Base-by-base conservation (phyloP, 2,797 vertebrate genomes). In the Centropyge bicolor region DNA sequence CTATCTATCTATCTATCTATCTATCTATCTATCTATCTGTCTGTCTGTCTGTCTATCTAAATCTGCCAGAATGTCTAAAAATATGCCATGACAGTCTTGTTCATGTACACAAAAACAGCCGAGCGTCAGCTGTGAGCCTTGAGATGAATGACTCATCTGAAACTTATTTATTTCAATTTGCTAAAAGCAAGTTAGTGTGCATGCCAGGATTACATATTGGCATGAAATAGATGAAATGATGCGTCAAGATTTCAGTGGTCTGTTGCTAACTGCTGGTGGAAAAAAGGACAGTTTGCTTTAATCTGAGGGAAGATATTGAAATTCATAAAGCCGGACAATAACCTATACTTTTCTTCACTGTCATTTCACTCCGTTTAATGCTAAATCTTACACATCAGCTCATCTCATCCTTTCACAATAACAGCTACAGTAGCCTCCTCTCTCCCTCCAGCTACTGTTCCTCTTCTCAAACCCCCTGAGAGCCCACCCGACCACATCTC, bases 401-500 rank as follows among this genome's bases (percentile, higher is more conserved):
- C 38, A 78, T 70, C 68, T 57, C 70, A 82, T 81, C 78, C 72
- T 67, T 75, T 78, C 20, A 78, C 52, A 80, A 52, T 72, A 69
- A 54, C 65, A 80, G 73, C 74, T 70, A 82, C 77, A 79, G 63
- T 54, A 52, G 51, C 62, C 51, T 80, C 51, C 83, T 76, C 67
- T 72, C 65, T n/a, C 67, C 73, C 56, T 65, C 56, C 14, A 2
- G 66, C 17, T 40, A 19, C 59, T 59, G 36, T 38, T 78, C 70
- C 67, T 84, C 70, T 24, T 59, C 72, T 59, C 46, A 75, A 84
- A 87, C 87, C 86, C 81, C 27, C 43, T 40, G 89, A 89, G 88
- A 86, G 73, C 63, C 77, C 75, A 78, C 78, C 86, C 84, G 69
- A 64, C 73, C 67, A 82, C 7, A 79, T 92, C 91, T 91, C 88